Evolutionary conservation across 2,113 vertebrate species (phyloP), one percentile per base, ranked within the genome.

Genomic region (Ageneiosus marmoratus): DNA sequence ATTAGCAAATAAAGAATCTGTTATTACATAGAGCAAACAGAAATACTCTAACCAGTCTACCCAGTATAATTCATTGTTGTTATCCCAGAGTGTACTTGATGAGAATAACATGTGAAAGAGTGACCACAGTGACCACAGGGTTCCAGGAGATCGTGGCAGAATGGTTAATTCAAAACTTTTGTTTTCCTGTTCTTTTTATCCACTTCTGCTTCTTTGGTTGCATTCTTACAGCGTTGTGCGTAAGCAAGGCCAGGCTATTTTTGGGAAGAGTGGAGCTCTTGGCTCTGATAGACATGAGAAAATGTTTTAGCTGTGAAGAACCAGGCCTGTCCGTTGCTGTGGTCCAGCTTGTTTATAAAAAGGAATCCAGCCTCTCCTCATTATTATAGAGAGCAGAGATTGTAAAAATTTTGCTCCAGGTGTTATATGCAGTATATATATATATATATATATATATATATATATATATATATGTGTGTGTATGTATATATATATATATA

Each of bases 191-290:
- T 51, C 44, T 60, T 9, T 46, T 77, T 67, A 6, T 10, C 60
- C 20, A 81, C 88, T 53, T 53, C 32, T 91, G 86, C 88, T 84
- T 58, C 83, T 89, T 82, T 89, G 91, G 90, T 89, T 91, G 88
- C 89, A 86, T 91, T 91, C 88, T 92, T 89, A 88, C 88, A 88
- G 90, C 46, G 32, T 79, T 88, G 88, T 93, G 92, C 90, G 91
- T 91, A 92, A 93, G 93, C 92, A 92, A 81, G 69, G 82, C 83
- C 87, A 86, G 89, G 86, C 93, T 94, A 94, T 94, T 94, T 93
- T 92, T 86, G 89, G 92, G 88, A 91, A 90, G 92, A 92, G 92
- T 90, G 90, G 90, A 87, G 88, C 86, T 91, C 89, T 90, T 93
- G 91, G 92, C 90, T 88, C 86, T 88, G 86, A 82, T 85, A 89